Conservation (phyloP, 2,888 invertebrate species). For the Antheraea yamamai region DNA sequence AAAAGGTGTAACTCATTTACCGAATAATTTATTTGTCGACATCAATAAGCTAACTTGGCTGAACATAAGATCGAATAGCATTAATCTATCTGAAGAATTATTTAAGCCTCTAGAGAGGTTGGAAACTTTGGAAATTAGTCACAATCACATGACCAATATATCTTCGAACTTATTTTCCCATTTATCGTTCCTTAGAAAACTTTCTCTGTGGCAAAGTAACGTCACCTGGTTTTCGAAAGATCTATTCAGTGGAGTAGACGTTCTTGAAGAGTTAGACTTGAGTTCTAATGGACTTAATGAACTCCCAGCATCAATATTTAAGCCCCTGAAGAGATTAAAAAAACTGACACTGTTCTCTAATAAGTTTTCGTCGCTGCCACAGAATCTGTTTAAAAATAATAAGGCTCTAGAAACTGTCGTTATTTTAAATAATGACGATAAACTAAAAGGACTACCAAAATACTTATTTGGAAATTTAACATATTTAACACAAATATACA, state of each 20-base stretch:
- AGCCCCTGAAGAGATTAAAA: conserved; percentile 82
- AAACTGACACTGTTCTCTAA: conserved; percentile 86
- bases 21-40: conserved; percentile 83
- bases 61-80: conserved; percentile 83
- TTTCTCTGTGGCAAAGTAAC: conserved; percentile 87
- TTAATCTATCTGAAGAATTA: conserved; percentile 80
- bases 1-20: conserved; percentile 83
- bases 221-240: conserved; percentile 83
- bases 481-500: conserved; percentile 79
- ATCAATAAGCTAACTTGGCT: conserved; percentile 84
- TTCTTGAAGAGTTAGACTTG: conserved; percentile 85
- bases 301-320: conserved; percentile 84
- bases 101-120: conserved; percentile 81
- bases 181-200: conserved; percentile 80
- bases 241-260: conserved; percentile 84
- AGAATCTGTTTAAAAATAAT: conserved; percentile 81
- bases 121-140: conserved; percentile 84
- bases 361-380: conserved; percentile 84
- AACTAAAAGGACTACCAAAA: conserved; percentile 81
- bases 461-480: conserved; percentile 83
- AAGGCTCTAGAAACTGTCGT: conserved; percentile 77
- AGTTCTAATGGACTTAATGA: conserved; percentile 84
- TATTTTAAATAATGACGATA: conserved; percentile 81
- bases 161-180: conserved; percentile 84
- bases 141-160: conserved; percentile 84